Conservation (phyloP, 1,140 invertebrate genomes). For the Papilio machaon region DNA sequence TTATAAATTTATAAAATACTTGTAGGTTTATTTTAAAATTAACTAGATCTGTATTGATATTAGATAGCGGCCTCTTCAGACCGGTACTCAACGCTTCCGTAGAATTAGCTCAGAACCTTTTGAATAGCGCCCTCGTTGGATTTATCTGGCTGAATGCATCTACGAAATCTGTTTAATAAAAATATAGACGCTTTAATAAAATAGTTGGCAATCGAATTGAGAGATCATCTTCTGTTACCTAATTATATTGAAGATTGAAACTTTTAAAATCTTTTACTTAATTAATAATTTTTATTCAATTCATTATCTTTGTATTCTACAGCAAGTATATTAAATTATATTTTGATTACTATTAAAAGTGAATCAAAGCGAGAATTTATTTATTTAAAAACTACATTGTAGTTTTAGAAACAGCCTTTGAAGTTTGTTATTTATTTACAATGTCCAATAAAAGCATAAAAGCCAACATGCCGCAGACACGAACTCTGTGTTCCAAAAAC, state of each 20-base stretch:
- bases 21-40: conserved; percentile 6
- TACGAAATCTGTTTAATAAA: conserved; percentile 17
- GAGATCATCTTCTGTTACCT: not conserved
- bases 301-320: too few species aligned
- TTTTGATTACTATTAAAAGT: too few species aligned
- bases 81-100: conserved; percentile 4
- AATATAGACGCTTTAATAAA: conserved; percentile 6
- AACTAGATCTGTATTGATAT: not conserved
- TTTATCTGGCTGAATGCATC: not conserved
- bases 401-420: not conserved
- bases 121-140: conserved; percentile 12
- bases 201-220: not conserved
- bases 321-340: too few species aligned
- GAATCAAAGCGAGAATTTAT: not conserved
- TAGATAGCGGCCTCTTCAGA: conserved; percentile 19
- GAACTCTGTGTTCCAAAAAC: conserved; percentile 4
- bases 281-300: too few species aligned
- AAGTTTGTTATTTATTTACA: conserved; percentile 24
- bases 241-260: too few species aligned
- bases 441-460: conserved; percentile 24
- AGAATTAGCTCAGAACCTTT: conserved; percentile 9
- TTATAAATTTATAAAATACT: not conserved
- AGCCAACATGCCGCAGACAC: conserved; percentile 22
- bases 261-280: too few species aligned
- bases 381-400: not conserved